Conservation (phyloP, 2,113 vertebrate species). For the Gymnobelideus leadbeateri region DNA sequence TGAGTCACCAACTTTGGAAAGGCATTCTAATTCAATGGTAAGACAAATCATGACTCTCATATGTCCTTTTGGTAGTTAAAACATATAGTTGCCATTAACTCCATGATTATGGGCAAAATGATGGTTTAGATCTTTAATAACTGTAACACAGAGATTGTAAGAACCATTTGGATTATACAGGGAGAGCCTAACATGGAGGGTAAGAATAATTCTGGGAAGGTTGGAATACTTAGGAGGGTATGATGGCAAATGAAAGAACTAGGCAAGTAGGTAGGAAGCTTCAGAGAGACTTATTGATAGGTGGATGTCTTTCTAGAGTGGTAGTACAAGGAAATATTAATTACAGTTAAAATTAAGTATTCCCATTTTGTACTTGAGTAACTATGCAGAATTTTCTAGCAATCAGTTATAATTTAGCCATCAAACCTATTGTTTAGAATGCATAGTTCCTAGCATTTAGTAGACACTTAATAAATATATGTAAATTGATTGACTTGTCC, state of each 20-base stretch:
- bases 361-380: not conserved
- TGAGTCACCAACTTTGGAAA: constrained; percentile 78
- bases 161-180: not conserved
- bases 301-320: not conserved
- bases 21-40: constrained; percentile 90
- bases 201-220: not conserved
- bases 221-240: not conserved
- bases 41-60: constrained; percentile 57
- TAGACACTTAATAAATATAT: no score
- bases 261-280: not conserved
- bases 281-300: not conserved
- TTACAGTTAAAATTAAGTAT: not conserved
- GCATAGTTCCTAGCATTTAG: no score
- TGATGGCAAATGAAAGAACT: not conserved
- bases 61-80: constrained; percentile 40
- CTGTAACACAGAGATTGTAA: not conserved
- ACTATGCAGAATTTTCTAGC: no score
- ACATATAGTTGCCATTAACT: constrained; percentile 20
- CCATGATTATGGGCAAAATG: not conserved
- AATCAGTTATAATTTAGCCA: no score
- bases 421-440: no score
- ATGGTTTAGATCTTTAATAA: not conserved
- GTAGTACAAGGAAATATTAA: not conserved
- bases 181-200: not conserved
- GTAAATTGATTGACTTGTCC: no score